Conservation (phyloP, 2,888 invertebrate species). For the Oscheius sp. region DNA sequence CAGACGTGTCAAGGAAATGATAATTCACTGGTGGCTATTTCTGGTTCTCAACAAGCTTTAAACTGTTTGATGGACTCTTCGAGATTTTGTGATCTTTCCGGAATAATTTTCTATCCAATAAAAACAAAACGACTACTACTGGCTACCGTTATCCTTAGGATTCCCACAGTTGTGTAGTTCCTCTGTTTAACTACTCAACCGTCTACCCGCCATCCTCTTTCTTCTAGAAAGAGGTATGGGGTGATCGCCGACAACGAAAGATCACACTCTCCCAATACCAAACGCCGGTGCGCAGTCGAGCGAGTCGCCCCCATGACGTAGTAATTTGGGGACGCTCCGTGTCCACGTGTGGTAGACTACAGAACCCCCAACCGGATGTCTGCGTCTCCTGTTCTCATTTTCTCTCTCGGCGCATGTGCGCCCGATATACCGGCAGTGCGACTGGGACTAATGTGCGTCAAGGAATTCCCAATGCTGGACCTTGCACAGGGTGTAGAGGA, state of each 20-base stretch:
- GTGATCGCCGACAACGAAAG: constrained; percentile 31
- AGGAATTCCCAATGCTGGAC: neutral
- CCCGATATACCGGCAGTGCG: constrained; percentile 17
- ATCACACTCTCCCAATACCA: constrained; percentile 23
- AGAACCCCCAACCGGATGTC: constrained; percentile 34
- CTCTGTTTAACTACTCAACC: too few species aligned
- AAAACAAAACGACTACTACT: too few species aligned
- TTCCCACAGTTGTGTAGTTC: too few species aligned
- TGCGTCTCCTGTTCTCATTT: constrained; percentile 17
- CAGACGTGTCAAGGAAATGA: constrained; percentile 13
- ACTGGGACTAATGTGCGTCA: neutral
- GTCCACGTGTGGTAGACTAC: constrained; percentile 28
- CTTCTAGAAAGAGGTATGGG: constrained; percentile 9
- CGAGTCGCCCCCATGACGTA: constrained; percentile 26
- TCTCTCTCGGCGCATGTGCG: constrained; percentile 14
- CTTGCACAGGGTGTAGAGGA: neutral
- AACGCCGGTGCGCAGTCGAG: constrained; percentile 7
- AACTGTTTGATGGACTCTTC: too few species aligned
- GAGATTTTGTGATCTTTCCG: neutral
- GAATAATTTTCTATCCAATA: neutral
- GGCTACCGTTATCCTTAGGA: too few species aligned
- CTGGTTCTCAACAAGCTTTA: neutral
- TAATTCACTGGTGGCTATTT: constrained; percentile 11
- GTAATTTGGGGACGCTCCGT: constrained; percentile 18
- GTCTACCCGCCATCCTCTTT: too few species aligned